phyloP scores from a whole-genome alignment of 1,140 invertebrate genomes.

The Drosophila pseudoananassae region DNA sequence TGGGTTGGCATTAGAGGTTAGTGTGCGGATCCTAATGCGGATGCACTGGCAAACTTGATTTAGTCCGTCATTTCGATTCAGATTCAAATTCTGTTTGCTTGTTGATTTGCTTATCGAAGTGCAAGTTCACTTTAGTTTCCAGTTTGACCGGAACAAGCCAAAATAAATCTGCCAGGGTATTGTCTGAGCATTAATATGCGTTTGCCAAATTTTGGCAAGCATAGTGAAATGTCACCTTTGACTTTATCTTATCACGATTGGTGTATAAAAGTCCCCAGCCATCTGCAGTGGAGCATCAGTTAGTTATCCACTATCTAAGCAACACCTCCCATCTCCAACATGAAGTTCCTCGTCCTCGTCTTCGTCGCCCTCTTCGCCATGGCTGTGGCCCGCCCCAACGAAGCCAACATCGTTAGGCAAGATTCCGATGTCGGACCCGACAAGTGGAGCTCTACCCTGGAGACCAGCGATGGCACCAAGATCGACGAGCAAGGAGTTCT shows the following conservation, averaged over 20 bases:
- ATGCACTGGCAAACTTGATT: conserved; percentile 23
- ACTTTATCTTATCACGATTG: conserved; percentile 26
- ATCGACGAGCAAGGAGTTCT: conserved; percentile 57
- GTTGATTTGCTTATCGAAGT: conserved; percentile 4
- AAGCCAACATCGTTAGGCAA: background rate
- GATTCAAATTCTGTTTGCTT: background rate
- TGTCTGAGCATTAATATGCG: conserved; percentile 9
- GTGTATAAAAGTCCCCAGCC: conserved; percentile 35
- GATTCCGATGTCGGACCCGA: conserved; percentile 24
- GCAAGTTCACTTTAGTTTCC: conserved; percentile 26
- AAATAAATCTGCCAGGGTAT: conserved; percentile 24
- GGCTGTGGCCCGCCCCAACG: conserved; percentile 38
- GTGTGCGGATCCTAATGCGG: conserved; percentile 14
- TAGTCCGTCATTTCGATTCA: background rate
- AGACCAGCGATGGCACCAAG: conserved; percentile 87
- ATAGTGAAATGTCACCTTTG: conserved; percentile 33
- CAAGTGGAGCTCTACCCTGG: conserved; percentile 1
- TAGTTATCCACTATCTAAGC: conserved; percentile 35
- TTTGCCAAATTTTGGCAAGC: conserved; percentile 15
- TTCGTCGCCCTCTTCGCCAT: conserved; percentile 59
- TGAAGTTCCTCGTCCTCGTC: conserved; percentile 64
- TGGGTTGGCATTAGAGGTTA: background rate
- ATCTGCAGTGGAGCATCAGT: conserved; percentile 47
- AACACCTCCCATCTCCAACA: conserved; percentile 51
- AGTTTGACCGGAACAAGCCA: conserved; percentile 48